Percentiles rank a stretch among this genome's conserved stretches.
These are phyloP conservation scores for Pantala flavescens DNA, from an alignment of 1,140 invertebrate species.

Conservation along the genomic window DNA sequence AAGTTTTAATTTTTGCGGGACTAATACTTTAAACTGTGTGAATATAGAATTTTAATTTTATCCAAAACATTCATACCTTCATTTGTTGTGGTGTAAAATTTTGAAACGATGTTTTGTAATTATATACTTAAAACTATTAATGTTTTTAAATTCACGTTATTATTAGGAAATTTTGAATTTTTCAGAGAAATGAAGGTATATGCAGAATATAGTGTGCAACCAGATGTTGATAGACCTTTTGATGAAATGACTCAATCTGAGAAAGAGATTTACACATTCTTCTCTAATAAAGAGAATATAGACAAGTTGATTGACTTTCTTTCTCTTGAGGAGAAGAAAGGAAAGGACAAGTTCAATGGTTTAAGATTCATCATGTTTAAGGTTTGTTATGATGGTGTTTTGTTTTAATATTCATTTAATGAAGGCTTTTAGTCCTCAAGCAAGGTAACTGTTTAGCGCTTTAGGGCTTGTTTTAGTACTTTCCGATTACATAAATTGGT, in stretches of 20 bases:
- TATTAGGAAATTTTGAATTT: conserved; percentile 18
- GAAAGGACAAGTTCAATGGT: conserved; percentile 64
- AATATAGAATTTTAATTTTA: too few species aligned
- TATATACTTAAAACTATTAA: too few species aligned
- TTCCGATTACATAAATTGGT: too few species aligned
- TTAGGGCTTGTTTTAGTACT: neutral
- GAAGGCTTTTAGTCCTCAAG: neutral
- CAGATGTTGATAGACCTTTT: conserved; percentile 37
- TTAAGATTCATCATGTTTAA: conserved; percentile 60
- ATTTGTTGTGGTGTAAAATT: too few species aligned
- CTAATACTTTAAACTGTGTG: too few species aligned
- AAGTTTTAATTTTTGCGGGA: too few species aligned
- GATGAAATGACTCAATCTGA: conserved; percentile 47
- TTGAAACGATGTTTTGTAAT: too few species aligned
- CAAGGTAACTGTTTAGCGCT: neutral
- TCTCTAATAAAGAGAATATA: conserved; percentile 56
- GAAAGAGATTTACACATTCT: conserved; percentile 54
- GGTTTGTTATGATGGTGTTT: conserved; percentile 33
- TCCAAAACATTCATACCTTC: too few species aligned
- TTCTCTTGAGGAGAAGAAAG: conserved; percentile 79
- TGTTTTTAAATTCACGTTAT: too few species aligned
- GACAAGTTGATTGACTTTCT: conserved; percentile 61
- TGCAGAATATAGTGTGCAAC: conserved; percentile 51
- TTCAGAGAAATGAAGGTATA: conserved; percentile 42
- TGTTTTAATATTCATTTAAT: neutral